These are phyloP conservation scores for Bombus sylvicola DNA, from an alignment of 1,140 invertebrate species.

Conservation along the genomic window DNA sequence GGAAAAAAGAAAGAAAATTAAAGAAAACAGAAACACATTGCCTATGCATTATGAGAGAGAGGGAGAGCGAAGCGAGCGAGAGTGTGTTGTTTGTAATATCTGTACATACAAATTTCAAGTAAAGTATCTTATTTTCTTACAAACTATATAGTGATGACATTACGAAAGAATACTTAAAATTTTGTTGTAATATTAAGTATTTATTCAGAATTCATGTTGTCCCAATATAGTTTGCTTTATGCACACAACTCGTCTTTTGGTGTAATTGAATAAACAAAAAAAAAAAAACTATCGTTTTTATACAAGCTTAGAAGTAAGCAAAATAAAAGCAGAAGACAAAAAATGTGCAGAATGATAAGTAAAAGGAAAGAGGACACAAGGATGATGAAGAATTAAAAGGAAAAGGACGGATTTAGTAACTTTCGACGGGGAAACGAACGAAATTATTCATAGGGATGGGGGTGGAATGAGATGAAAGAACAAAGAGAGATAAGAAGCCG, in stretches of 20 bases:
- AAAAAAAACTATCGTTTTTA: constrained; percentile 66
- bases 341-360: constrained; percentile 14
- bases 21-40: constrained; percentile 53
- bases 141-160: constrained; percentile 76
- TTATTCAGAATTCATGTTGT: constrained; percentile 75
- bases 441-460: background rate
- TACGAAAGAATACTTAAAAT: constrained; percentile 75
- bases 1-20: constrained; percentile 11
- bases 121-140: constrained; percentile 80
- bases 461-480: background rate
- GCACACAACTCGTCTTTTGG: constrained; percentile 64
- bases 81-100: constrained; percentile 76
- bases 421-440: constrained; percentile 27
- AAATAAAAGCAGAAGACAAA: constrained; percentile 13
- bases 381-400: background rate
- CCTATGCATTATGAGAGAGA: constrained; percentile 64
- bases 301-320: constrained; percentile 66
- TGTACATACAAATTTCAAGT: constrained; percentile 79
- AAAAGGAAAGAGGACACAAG: background rate
- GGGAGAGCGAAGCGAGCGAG: background rate
- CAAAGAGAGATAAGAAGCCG: background rate
- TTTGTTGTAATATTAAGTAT: constrained; percentile 75
- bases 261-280: constrained; percentile 58
- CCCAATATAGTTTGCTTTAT: constrained; percentile 73
- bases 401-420: constrained; percentile 14